These are phyloP conservation scores for Vimba vimba DNA, from an alignment of 2,113 vertebrate genomes.

Conservation along the genomic window DNA sequence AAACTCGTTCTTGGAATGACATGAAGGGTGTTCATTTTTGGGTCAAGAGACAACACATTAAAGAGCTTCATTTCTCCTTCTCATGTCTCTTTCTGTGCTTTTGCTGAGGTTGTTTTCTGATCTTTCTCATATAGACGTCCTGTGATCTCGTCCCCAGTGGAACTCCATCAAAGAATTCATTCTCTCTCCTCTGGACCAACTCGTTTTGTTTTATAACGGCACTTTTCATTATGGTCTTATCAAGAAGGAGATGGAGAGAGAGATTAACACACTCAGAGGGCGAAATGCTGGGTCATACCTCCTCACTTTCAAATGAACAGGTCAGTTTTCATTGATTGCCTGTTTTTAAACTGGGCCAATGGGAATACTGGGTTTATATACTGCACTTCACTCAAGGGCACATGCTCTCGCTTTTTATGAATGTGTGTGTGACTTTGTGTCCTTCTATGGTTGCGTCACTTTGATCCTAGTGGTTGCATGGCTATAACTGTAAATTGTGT, in stretches of 20 bases:
- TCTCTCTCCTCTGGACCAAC: constrained; percentile 19
- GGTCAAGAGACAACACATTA: background rate
- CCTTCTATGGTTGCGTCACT: constrained; percentile 17
- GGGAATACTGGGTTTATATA: constrained; percentile 34
- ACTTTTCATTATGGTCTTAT: constrained; percentile 35
- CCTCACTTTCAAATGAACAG: background rate
- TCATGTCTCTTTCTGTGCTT: background rate
- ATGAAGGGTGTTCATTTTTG: background rate
- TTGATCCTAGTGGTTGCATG: background rate
- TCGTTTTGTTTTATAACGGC: constrained; percentile 22
- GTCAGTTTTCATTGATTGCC: constrained; percentile 39
- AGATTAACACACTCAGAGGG: constrained; percentile 16
- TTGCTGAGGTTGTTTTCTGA: constrained; percentile 14
- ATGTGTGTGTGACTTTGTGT: background rate
- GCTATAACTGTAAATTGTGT: constrained; percentile 26
- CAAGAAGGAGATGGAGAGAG: background rate
- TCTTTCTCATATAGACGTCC: background rate
- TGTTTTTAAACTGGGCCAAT: constrained; percentile 30
- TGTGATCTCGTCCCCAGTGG: constrained; percentile 22
- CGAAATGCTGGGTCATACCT: constrained; percentile 10
- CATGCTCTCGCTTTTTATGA: background rate
- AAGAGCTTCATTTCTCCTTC: constrained; percentile 4
- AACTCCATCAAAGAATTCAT: constrained; percentile 12
- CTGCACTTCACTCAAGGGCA: constrained; percentile 28
- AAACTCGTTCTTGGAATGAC: background rate